Base-by-base conservation (phyloP, 2,888 invertebrate species). In the Matsumyia berberina region DNA sequence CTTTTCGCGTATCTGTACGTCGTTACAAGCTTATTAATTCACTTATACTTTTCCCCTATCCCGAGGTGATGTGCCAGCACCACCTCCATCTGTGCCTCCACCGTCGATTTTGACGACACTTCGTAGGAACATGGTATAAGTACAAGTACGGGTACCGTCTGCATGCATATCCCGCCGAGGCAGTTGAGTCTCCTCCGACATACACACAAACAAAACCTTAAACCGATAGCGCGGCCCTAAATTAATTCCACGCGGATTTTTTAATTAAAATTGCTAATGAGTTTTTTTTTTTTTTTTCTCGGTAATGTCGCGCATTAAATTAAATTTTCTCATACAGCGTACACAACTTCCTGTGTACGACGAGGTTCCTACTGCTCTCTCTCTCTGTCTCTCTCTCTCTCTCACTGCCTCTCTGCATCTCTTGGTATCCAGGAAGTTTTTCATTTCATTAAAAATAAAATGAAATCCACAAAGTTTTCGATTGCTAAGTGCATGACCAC, bases 241-340 rank as follows among this genome's bases (percentile, higher is more conserved):
- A 85, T 80, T 85, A 80, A 80, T 85, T 74, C 76, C 31, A 24
- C 69, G 74, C 58, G 74, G 85, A 80, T 85, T 85, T 85, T 49
- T 85, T 85, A 85, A 85, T 85, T 85, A 85, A 85, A 85, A 85
- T 85, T 85, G 85, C 85, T 85, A 85, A 85, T 80, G 80, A 76
- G 80, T 80, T 76, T 77, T 74, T 57, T 69, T 69, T 70, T 44
- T 55, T 80, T 77, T 74, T 57, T 69, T 69, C 53, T 55, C 11
- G 15, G 74, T 74, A 74, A 80, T 70, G 80, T 66, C 60, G 64
- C 44, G 74, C 57, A 85, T 85, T 79, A 85, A 85, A 85, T 85
- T 85, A 64, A 85, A 70, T 70, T 74, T 24, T 80, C 58, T 49
- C 39, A 53, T 57, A 49, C 46, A 39, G 9, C 49, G 37, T 9